Evolutionary conservation across 2,888 invertebrate genomes (phyloP), one percentile per base, ranked within the genome.

Genomic region (Gryllus longicercus): DNA sequence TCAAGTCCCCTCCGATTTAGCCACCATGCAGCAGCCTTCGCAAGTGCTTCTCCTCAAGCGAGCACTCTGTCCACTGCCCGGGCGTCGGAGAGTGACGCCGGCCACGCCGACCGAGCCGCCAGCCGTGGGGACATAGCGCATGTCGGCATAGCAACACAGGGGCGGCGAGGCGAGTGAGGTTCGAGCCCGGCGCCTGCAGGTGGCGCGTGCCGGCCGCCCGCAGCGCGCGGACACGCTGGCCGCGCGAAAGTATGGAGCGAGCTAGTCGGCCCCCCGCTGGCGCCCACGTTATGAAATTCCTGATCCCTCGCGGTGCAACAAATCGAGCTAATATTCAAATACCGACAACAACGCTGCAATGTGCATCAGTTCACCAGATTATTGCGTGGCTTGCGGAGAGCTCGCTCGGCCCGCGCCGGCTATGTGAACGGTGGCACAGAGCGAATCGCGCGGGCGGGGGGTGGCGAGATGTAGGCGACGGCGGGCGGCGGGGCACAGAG

Each of bases 251-350:
- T 63, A n/a, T 63, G 63, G 16, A 18, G 16, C 63, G 14, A 63
- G n/a, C n/a, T n/a, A 63, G n/a, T n/a, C 63, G 16, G 14, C n/a
- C 63, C 63, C 14, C 63, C 63, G 63, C 63, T 18, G 16, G n/a
- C 63, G 63, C 16, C 63, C 63, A 63, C 63, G n/a, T 63, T 63
- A 63, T 63, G 63, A 63, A 63, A 63, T 63, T 63, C 63, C 63
- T 63, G 63, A 63, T 63, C 63, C 16, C 63, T n/a, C 63, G 63
- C 63, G 63, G 63, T 63, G 63, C 63, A 18, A 63, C 63, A 63
- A 63, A 63, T 63, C 63, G 63, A 63, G 63, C 63, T 63, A 63
- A 63, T 63, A 63, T 63, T 63, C 63, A 63, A 63, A 63, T 63
- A 63, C 63, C 63, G 63, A 63, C 63, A 63, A 38, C 38, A 38